These are phyloP conservation scores for Phacellophora camtschatica DNA, from an alignment of 30 jellyfish, hydroid and myxozoan species.

Conservation along the genomic window DNA sequence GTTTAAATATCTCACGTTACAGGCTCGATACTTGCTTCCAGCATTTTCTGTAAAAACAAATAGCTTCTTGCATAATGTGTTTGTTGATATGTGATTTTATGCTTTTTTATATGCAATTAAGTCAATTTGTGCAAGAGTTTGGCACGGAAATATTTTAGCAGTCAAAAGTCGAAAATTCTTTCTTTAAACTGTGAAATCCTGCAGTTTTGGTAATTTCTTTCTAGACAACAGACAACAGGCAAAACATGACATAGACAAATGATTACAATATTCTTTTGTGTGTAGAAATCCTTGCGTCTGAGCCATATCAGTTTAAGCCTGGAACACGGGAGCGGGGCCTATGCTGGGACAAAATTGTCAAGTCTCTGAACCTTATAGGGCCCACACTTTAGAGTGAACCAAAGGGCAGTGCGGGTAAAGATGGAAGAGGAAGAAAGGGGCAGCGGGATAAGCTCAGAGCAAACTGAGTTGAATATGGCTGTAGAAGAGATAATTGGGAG, in stretches of 20 bases:
- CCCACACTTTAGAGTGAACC: background rate
- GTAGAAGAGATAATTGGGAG: constrained; percentile 10
- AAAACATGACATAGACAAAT: background rate
- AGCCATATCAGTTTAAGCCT: background rate
- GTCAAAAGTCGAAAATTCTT: too few relatives aligned
- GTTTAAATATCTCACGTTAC: too few relatives aligned
- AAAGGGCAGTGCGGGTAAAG: constrained; percentile 38
- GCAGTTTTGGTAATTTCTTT: too few relatives aligned
- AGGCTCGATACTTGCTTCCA: too few relatives aligned
- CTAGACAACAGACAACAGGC: too few relatives aligned
- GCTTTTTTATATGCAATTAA: too few relatives aligned
- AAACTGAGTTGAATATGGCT: constrained; percentile 11
- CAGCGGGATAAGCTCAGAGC: constrained; percentile 28
- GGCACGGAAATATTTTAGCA: too few relatives aligned
- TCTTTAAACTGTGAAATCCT: too few relatives aligned
- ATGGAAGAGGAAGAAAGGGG: constrained; percentile 14
- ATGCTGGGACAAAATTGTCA: background rate
- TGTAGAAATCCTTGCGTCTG: background rate
- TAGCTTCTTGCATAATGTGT: too few relatives aligned
- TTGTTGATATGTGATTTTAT: too few relatives aligned
- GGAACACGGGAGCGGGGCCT: background rate
- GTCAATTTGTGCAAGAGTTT: too few relatives aligned
- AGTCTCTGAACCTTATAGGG: background rate
- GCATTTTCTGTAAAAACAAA: too few relatives aligned
- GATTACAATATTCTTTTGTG: background rate